A percentile compares a stretch with the other conserved stretches of the same genome.
Conservation (phyloP, 1,140 invertebrate genomes). For the Argopecten irradians region DNA sequence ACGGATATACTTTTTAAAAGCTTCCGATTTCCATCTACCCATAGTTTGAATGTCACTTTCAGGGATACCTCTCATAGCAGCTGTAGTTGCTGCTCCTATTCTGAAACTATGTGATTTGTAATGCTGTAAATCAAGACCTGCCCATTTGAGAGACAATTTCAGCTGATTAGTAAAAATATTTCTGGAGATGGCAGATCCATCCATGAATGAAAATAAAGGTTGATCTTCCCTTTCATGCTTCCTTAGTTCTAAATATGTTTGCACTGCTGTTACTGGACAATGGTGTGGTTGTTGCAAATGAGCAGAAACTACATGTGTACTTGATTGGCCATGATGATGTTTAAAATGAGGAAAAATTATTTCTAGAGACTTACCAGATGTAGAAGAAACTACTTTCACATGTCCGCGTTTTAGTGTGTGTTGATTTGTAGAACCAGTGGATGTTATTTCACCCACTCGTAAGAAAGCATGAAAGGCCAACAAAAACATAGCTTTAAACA, state of each 20-base stretch:
- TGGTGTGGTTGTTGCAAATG: no score
- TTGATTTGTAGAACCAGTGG: not conserved
- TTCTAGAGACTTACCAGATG: not conserved
- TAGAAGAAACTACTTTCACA: not conserved
- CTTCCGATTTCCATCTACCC: slow-evolving; percentile 30
- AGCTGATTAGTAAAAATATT: slow-evolving; percentile 8
- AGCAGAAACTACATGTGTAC: no score
- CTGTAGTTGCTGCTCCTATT: no score
- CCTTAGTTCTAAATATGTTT: not conserved
- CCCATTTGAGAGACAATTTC: not conserved
- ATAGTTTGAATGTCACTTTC: slow-evolving; percentile 16
- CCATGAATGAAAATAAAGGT: slow-evolving; percentile 28
- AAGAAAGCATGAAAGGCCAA: no score
- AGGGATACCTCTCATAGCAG: not conserved
- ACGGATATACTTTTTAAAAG: not conserved
- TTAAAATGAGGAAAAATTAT: not conserved
- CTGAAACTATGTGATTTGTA: slow-evolving; percentile 40
- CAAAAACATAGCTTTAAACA: slow-evolving; percentile 35
- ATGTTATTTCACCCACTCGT: no score
- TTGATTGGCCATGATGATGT: no score
- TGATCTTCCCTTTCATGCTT: not conserved
- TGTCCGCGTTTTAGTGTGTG: no score
- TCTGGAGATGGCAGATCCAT: not conserved
- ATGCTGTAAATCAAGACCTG: not conserved
- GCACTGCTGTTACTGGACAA: not conserved